Conservation (phyloP, 2,888 invertebrate genomes). For the Chrysopilus asiliformis region DNA sequence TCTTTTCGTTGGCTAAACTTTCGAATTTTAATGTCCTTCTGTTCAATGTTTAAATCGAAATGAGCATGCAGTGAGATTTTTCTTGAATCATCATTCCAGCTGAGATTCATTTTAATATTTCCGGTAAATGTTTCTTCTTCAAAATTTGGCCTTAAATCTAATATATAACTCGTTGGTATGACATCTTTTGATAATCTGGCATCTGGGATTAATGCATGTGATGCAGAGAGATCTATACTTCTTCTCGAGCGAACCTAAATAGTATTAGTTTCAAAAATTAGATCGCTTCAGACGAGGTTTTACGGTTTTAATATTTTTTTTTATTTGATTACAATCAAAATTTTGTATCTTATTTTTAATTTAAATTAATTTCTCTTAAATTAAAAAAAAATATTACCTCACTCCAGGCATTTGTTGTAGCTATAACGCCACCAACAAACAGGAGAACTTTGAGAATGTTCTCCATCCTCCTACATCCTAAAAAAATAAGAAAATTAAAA, state of each 20-base stretch:
- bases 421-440: too few relatives aligned
- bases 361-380: neutral
- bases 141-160: constrained; percentile 52
- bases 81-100: constrained; percentile 47
- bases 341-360: neutral
- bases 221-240: constrained; percentile 60
- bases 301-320: too few relatives aligned
- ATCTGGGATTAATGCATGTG: constrained; percentile 50
- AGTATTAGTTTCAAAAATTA: neutral
- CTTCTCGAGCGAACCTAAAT: constrained; percentile 34
- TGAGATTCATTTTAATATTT: constrained; percentile 52
- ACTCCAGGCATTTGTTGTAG: too few relatives aligned
- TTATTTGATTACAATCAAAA: neutral
- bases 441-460: too few relatives aligned
- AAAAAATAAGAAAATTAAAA: too few relatives aligned
- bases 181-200: constrained; percentile 48
- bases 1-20: constrained; percentile 18
- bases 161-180: constrained; percentile 49
- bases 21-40: constrained; percentile 38
- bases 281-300: neutral
- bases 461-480: too few relatives aligned
- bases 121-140: constrained; percentile 54
- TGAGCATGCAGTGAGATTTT: constrained; percentile 53
- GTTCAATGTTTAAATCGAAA: constrained; percentile 46
- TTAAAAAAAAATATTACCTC: too few relatives aligned